Evolutionary conservation across 2,797 vertebrate genomes (phyloP).

Genomic region (Lacerta bilineata): DNA sequence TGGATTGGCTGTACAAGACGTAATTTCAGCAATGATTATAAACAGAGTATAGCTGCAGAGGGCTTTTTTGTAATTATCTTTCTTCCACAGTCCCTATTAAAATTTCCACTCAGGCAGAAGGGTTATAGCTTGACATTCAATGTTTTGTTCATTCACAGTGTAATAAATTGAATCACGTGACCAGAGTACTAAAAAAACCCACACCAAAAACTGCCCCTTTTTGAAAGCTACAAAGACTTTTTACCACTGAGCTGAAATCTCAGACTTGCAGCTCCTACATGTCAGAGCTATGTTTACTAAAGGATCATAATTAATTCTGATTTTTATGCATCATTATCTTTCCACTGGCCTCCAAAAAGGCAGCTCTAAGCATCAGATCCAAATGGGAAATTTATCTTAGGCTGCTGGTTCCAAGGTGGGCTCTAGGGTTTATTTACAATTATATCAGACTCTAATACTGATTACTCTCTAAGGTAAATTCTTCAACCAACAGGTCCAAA

Average conservation of each 20-base stretch:
- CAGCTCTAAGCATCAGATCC: slow-evolving; percentile 37
- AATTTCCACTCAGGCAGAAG: slow-evolving; percentile 31
- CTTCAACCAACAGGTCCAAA: too few species aligned
- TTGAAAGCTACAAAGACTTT: slow-evolving; percentile 58
- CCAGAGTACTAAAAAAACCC: slow-evolving; percentile 54
- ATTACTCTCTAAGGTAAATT: too few species aligned
- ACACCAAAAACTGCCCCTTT: slow-evolving; percentile 42
- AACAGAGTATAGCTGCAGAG: not conserved
- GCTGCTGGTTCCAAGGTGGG: slow-evolving; percentile 10
- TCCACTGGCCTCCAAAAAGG: slow-evolving; percentile 65
- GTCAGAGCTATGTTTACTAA: slow-evolving; percentile 19
- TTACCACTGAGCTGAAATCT: slow-evolving; percentile 63
- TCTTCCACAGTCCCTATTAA: slow-evolving; percentile 51
- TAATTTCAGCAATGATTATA: not conserved
- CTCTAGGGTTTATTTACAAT: slow-evolving; percentile 29
- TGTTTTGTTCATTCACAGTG: slow-evolving; percentile 41
- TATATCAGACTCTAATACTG: not conserved
- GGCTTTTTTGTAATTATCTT: slow-evolving; percentile 9
- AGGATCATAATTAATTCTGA: slow-evolving; percentile 64
- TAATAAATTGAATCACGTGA: slow-evolving; percentile 26
- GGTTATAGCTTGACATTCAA: slow-evolving; percentile 6
- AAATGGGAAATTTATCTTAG: slow-evolving; percentile 53
- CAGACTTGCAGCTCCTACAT: slow-evolving; percentile 48
- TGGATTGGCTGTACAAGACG: not conserved
- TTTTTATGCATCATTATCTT: slow-evolving; percentile 61